Base-by-base conservation (phyloP, 2,888 invertebrate genomes). In the Tenthredo mesomela region DNA sequence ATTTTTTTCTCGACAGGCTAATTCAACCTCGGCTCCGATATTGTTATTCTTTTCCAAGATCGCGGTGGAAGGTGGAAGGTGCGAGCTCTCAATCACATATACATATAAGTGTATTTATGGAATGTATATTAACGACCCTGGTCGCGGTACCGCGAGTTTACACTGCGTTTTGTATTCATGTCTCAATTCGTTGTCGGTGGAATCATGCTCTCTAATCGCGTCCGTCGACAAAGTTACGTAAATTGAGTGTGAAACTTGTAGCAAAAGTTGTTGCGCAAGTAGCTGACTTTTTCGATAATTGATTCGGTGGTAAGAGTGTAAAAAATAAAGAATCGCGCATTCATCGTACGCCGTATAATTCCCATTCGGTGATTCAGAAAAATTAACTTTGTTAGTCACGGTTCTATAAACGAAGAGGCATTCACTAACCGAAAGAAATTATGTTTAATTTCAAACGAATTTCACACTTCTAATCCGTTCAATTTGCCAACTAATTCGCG, bases 171-270 rank as follows among this genome's bases (percentile, higher is more conserved):
- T 40, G 43, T 50, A 77, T 77, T 54, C 29, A 25, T n/a, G 33
- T 12, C 29, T 54, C 10, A 77, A 77, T 77, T 77, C 33, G 29
- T 7, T 29, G 77, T 10, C 47, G 77, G 77, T 77, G 77, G 77
- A 77, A 77, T 77, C 77, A 77, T 77, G 77, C 77, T 77, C 77
- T 77, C 77, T 77, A 77, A 77, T n/a, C 77, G 54, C 54, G 54
- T 77, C 77, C 77, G 54, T 77, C 77, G 77, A 77, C 50, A 50
- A 29, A 29, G 50, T 77, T 77, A 77, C 77, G 54, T 54, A 77
- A 77, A 77, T 77, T 77, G 29, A 77, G 50, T 77, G 77, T 77
- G 77, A 77, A 77, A 77, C 54, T 77, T 18, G 25, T 37, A 18
- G 25, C 21, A n/a, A 43, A 3, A 29, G 43, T n/a, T 15, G n/a